These are phyloP conservation scores for Listrodromus nycthemerus DNA, from an alignment of 2,888 invertebrate species.

Conservation along the genomic window DNA sequence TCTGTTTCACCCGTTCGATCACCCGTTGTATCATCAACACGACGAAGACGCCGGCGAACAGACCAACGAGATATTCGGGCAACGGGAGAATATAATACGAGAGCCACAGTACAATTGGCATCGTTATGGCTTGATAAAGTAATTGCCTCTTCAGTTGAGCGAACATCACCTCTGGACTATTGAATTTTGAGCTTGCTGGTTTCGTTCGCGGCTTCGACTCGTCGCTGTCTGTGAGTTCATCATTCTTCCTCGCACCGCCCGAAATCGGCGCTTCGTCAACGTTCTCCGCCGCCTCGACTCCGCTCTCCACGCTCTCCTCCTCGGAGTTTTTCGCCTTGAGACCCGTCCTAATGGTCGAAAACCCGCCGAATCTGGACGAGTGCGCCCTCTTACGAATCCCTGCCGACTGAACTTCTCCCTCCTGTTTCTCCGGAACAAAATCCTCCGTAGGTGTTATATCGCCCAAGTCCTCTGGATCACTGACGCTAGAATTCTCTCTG, in stretches of 20 bases:
- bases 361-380: constrained; percentile 83
- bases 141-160: constrained; percentile 73
- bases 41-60: constrained; percentile 77
- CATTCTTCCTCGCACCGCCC: background rate
- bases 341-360: constrained; percentile 82
- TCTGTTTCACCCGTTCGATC: constrained; percentile 67
- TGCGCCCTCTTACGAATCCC: constrained; percentile 68
- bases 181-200: constrained; percentile 7
- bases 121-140: constrained; percentile 69
- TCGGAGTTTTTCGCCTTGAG: constrained; percentile 80
- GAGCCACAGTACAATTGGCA: constrained; percentile 71
- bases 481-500: constrained; percentile 88
- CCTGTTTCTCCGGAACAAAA: constrained; percentile 74
- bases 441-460: constrained; percentile 80
- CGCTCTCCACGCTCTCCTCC: constrained; percentile 81
- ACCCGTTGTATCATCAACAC: constrained; percentile 74
- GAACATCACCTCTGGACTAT: constrained; percentile 68
- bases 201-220: background rate
- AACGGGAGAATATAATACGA: constrained; percentile 76
- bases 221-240: constrained; percentile 18
- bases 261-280: constrained; percentile 80
- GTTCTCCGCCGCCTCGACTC: constrained; percentile 83
- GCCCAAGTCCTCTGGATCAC: constrained; percentile 87
- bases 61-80: constrained; percentile 77
- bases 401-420: constrained; percentile 70